Percentiles rank a stretch among this genome's conserved stretches.
These are phyloP conservation scores for Podarcis raffonei DNA, from an alignment of 2,113 vertebrate genomes.

Conservation along the genomic window DNA sequence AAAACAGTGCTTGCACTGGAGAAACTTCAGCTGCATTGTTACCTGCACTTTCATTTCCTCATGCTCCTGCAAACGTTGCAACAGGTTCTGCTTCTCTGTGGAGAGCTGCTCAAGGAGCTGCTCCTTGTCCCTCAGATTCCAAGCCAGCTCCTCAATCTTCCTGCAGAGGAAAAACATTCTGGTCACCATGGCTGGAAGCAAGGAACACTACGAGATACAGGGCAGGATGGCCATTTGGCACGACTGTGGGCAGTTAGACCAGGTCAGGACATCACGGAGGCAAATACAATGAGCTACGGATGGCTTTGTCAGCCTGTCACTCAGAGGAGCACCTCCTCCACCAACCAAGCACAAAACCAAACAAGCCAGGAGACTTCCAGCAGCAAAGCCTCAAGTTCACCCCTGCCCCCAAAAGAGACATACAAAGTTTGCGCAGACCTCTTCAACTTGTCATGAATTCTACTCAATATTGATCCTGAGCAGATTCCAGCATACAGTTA, in stretches of 20 bases:
- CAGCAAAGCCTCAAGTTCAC: background rate
- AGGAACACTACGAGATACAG: background rate
- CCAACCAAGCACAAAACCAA: background rate
- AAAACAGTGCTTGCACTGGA: background rate
- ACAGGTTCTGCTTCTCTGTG: conserved; percentile 73
- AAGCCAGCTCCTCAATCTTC: conserved; percentile 79
- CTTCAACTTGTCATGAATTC: no score
- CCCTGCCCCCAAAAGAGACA: no score
- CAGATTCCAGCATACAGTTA: no score
- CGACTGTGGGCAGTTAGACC: no score
- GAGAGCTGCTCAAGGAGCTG: conserved; percentile 75
- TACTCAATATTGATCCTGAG: no score
- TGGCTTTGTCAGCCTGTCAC: background rate
- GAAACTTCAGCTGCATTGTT: background rate
- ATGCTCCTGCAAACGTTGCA: conserved; percentile 67
- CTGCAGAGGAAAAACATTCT: conserved; percentile 65
- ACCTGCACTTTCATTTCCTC: conserved; percentile 73
- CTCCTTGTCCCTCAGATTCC: conserved; percentile 80
- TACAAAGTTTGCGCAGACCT: background rate
- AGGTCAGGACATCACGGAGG: background rate
- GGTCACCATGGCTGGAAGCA: background rate
- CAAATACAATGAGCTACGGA: background rate
- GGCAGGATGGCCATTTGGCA: background rate
- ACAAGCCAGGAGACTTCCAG: no score
- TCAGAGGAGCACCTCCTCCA: no score